These are phyloP conservation scores for Acanthurus lineatus DNA, from an alignment of 2,797 vertebrate species.

Conservation along the genomic window DNA sequence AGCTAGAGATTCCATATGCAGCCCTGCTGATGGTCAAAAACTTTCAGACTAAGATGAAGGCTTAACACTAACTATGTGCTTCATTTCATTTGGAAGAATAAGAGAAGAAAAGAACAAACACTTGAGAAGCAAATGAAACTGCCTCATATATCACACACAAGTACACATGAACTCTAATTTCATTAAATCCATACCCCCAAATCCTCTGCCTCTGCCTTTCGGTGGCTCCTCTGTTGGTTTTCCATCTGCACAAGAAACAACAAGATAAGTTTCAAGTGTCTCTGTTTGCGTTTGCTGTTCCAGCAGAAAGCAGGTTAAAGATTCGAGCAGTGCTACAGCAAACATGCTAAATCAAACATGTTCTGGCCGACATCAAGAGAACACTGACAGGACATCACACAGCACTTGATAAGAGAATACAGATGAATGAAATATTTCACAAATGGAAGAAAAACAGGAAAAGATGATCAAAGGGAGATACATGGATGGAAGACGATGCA, in stretches of 20 bases:
- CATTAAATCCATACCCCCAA: slow-evolving; percentile 89
- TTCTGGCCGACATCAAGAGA: not conserved
- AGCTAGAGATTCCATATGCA: not conserved
- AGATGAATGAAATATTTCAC: slow-evolving; percentile 13
- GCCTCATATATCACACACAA: slow-evolving; percentile 3
- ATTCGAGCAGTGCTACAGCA: not conserved
- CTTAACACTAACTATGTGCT: not conserved
- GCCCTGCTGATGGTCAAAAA: not conserved
- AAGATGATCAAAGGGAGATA: slow-evolving; percentile 1
- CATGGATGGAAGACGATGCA: slow-evolving; percentile 4
- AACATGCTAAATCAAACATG: slow-evolving; percentile 11
- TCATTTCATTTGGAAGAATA: not conserved
- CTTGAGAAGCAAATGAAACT: not conserved
- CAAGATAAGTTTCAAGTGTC: slow-evolving; percentile 31
- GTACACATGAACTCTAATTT: not conserved
- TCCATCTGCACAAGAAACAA: slow-evolving; percentile 88
- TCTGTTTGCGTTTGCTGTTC: not conserved
- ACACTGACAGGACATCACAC: not conserved
- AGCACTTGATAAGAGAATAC: slow-evolving; percentile 18
- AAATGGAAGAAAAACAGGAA: slow-evolving; percentile 14
- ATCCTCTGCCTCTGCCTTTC: slow-evolving; percentile 89
- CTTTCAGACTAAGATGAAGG: not conserved
- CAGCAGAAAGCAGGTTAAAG: slow-evolving; percentile 36
- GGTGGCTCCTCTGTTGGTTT: slow-evolving; percentile 92
- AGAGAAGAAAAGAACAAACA: slow-evolving; percentile 4